A percentile compares a stretch with the other conserved stretches of the same genome.
phyloP scores from a whole-genome alignment of 2,113 vertebrate species.

The Macrotis lagotis region DNA sequence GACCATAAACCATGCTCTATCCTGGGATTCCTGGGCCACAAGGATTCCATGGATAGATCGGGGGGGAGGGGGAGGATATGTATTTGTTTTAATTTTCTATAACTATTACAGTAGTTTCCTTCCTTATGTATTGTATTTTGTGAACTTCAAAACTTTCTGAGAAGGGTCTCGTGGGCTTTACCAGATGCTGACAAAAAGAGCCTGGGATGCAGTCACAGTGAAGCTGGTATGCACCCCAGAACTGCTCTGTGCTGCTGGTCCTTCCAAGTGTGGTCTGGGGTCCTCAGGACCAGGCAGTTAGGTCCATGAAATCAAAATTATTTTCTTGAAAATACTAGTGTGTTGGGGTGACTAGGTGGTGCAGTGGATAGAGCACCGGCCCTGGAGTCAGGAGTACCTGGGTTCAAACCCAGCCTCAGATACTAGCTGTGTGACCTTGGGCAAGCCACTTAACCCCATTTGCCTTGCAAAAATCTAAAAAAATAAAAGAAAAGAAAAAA shows the following conservation, averaged over 20 bases:
- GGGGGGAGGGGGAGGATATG: neutral
- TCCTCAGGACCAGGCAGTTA: neutral
- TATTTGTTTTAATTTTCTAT: neutral
- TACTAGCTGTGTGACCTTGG: too few species aligned
- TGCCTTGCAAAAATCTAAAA: too few species aligned
- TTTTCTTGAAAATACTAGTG: neutral
- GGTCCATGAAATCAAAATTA: too few species aligned
- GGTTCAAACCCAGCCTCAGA: too few species aligned
- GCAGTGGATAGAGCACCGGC: too few species aligned
- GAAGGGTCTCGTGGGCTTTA: neutral
- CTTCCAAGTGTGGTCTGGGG: neutral
- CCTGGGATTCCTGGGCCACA: neutral
- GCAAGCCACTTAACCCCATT: too few species aligned
- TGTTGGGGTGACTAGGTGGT: too few species aligned
- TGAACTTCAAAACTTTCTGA: neutral
- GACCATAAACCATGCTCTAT: neutral
- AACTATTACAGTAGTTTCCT: neutral
- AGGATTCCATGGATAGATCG: neutral
- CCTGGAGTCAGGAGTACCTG: too few species aligned
- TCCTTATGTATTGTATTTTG: neutral
- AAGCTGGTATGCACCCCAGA: neutral
- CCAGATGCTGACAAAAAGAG: neutral
- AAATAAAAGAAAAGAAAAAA: too few species aligned
- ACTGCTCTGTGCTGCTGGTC: neutral
- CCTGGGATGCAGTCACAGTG: neutral